These are phyloP conservation scores for Alexandromys oeconomus DNA, from an alignment of 2,797 vertebrate genomes.

Conservation along the genomic window DNA sequence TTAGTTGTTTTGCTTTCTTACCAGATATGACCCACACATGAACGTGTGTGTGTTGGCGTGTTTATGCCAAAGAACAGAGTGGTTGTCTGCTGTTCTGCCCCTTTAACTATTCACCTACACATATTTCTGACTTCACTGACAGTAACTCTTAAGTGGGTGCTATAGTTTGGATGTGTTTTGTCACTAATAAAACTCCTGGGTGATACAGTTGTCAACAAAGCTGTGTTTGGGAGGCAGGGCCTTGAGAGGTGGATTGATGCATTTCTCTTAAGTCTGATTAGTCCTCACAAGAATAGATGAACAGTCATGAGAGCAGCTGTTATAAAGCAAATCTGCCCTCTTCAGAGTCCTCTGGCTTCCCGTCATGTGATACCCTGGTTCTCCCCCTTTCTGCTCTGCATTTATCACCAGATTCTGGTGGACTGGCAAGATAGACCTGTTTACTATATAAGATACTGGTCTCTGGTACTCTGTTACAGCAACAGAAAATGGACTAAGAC, in stretches of 20 bases:
- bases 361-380: too few species aligned
- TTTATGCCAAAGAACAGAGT: neutral
- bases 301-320: neutral
- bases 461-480: neutral
- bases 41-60: neutral
- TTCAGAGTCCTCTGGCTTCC: neutral
- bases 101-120: neutral
- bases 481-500: neutral
- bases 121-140: neutral
- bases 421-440: neutral
- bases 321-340: neutral
- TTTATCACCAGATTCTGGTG: too few species aligned
- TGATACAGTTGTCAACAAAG: neutral
- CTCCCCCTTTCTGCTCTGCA: neutral
- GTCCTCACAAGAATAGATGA: neutral
- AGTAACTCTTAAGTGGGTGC: neutral
- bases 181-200: neutral
- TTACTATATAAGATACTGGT: neutral
- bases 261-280: neutral
- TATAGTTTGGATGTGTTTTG: neutral
- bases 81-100: neutral
- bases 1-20: neutral
- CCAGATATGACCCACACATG: neutral
- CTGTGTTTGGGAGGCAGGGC: neutral
- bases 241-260: neutral